Evolutionary conservation across 2,888 invertebrate genomes (phyloP), one percentile per base, ranked within the genome.

Genomic region (Callinectes sapidus): DNA sequence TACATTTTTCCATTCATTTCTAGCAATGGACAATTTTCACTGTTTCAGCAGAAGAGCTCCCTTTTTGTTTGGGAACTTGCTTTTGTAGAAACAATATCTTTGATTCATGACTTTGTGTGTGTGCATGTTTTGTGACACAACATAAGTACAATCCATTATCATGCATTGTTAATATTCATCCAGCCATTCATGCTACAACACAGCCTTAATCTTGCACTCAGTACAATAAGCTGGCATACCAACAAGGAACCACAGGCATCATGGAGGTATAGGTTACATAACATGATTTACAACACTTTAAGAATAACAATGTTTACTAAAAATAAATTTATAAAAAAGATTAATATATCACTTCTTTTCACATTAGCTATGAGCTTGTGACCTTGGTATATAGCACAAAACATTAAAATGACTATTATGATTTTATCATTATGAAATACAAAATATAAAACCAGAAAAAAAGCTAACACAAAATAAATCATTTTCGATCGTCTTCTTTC

Each of bases 341-440:
- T 71, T 71, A 23, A n/a, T 71, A 71, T 28, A 48, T 71, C n/a
- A 71, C 28, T 28, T 71, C n/a, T 71, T 71, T 71, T 28, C 28
- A 28, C 71, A 71, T n/a, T 28, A 71, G n/a, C 28, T 71, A 71
- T 71, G 71, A 71, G 28, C n/a, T 71, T 71, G 71, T 71, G 71
- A 28, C 71, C 71, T 71, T 71, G 71, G 28, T 71, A 71, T 28
- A 71, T n/a, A 71, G 28, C 28, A 71, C 13, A n/a, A 28, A 23
- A 28, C 10, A 71, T 6, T 1, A 28, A 71, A 71, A 71, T 28
- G 23, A 71, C 28, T 10, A 71, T 13, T 71, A 10, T 28, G 71
- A 71, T 71, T 71, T 71, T 71, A n/a, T 71, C 5, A 71, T 71
- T 23, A n/a, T n/a, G n/a, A 23, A 8, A 71, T 8, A 71, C 8